Evolutionary conservation across 2,797 vertebrate genomes (phyloP), one percentile per base, ranked within the genome.

Genomic region (Centropyge bicolor): DNA sequence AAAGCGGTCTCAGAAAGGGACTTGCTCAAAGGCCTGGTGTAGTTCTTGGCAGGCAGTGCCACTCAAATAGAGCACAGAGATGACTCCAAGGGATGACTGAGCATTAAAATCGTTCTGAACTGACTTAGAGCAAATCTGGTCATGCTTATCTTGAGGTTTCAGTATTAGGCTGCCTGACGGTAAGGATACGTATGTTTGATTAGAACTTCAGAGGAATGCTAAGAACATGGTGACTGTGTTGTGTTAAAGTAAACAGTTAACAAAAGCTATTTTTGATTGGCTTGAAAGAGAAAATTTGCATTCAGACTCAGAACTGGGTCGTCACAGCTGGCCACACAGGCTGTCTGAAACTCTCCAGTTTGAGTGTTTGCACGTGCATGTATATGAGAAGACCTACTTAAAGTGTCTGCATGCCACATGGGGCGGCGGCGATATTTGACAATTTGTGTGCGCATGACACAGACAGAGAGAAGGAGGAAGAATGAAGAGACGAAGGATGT

Each of bases 1-100:
- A 14, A 75, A 63, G 76, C 16, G 27, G 43, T 11, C 9, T 45
- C 17, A 5, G 17, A 13, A 65, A 82, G 79, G 88, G 84, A 40
- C 78, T 85, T 85, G 55, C 68, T 78, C 59, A 0, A n/a, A 24
- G 43, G 57, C 41, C 2, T 4, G 6, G 48, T 38, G 64, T 27
- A 24, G 19, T 69, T 73, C 54, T 27, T 1, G 5, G 6, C 0
- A 11, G 51, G 46, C 41, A 56, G 22, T 8, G 17, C 56, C 67
- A 79, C 49, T 83, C 64, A 77, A 17, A 78, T 31, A 31, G 71
- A 76, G 71, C 80, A 54, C 24, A 54, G 59, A 60, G 46, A 86
- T 91, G 88, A 92, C 77, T 88, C 43, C 17, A 64, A n/a, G 31
- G 73, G 62, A 84, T 89, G 85, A 88, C 76, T 72, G 48, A 40